Base-by-base conservation (phyloP, 2,888 invertebrate genomes). In the Lasius fuliginosus region DNA sequence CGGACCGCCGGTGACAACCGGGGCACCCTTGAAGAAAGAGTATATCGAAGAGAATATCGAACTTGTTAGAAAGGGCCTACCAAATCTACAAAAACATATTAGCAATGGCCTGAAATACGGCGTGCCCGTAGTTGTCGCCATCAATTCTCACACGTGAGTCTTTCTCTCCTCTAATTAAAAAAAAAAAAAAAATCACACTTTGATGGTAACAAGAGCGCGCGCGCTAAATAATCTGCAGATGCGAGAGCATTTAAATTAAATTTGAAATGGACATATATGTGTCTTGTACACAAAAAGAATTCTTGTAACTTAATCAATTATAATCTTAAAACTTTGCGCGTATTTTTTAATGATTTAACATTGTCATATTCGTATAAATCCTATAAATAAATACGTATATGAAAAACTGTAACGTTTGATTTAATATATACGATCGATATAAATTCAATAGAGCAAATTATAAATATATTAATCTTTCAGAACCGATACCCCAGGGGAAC, bases 11-110 rank as follows among this genome's bases (percentile, higher is more conserved):
- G 99, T 99, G 12, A 96, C 97, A 0, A 97, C 98, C 2, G 99
- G 99, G 1, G 95, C 97, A n/a, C 98, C 98, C 0, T 96, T 99
- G 0, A 97, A 98, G 86, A 96, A 97, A 62, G 98, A 97, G 91
- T 99, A 99, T 93, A 95, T 96, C 0, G 96, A 98, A 96, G 98
- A 98, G 95, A 99, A 99, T 94, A 94, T 99, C 85, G 97, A 98
- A 75, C 95, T 99, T 77, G 95, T 99, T 15, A 96, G 96, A 92
- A 97, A 98, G 90, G 99, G 99, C 2, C 95, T 99, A 86, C 97
- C 97, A 84, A 99, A 99, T 95, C 95, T 99, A 83, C 95, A 97
- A 88, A 99, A 99, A 93, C 99, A 99, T 95, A 99, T 99, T 86
- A 97, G 97, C 93, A 99, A 99, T 95, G 99, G 98, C 0, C 96